Conservation (phyloP, 2,888 invertebrate species). For the Panzeria rudis region DNA sequence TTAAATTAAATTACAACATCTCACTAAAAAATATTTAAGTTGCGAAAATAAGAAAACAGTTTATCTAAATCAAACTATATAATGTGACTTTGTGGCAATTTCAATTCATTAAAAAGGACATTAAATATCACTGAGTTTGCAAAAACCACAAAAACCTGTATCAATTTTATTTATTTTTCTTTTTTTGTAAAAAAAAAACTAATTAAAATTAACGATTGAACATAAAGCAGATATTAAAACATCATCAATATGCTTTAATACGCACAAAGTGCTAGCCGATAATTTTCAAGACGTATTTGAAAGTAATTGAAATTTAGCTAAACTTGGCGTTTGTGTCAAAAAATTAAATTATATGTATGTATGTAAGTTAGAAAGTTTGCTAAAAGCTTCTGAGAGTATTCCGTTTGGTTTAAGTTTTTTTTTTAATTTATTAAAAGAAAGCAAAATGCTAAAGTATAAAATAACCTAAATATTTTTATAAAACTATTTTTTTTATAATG, state of each 20-base stretch:
- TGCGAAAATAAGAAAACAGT: slow-evolving; percentile 15
- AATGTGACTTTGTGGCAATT: slow-evolving; percentile 40
- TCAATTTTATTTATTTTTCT: not conserved
- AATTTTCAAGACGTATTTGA: not conserved
- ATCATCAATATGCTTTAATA: slow-evolving; percentile 10
- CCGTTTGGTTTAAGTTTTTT: slow-evolving; percentile 2
- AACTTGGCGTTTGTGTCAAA: slow-evolving; percentile 20
- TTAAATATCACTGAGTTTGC: not conserved
- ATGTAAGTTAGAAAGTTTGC: no score
- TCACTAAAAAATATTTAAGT: not conserved
- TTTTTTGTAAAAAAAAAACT: slow-evolving; percentile 11
- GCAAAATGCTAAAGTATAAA: not conserved
- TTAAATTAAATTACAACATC: not conserved
- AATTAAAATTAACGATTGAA: slow-evolving; percentile 53
- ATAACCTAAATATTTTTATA: slow-evolving; percentile 37
- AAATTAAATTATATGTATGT: not conserved
- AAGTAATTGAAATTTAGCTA: slow-evolving; percentile 50
- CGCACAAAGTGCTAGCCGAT: not conserved
- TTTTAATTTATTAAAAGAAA: slow-evolving; percentile 9
- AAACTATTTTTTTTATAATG: slow-evolving; percentile 46
- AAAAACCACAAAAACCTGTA: slow-evolving; percentile 2
- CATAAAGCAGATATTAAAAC: slow-evolving; percentile 34
- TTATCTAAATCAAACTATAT: slow-evolving; percentile 28
- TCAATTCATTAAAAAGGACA: slow-evolving; percentile 37
- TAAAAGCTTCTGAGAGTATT: not conserved